Evolutionary conservation across 2,113 vertebrate species (phyloP), one percentile per base, ranked within the genome.

Genomic region (Gadus chalcogrammus): DNA sequence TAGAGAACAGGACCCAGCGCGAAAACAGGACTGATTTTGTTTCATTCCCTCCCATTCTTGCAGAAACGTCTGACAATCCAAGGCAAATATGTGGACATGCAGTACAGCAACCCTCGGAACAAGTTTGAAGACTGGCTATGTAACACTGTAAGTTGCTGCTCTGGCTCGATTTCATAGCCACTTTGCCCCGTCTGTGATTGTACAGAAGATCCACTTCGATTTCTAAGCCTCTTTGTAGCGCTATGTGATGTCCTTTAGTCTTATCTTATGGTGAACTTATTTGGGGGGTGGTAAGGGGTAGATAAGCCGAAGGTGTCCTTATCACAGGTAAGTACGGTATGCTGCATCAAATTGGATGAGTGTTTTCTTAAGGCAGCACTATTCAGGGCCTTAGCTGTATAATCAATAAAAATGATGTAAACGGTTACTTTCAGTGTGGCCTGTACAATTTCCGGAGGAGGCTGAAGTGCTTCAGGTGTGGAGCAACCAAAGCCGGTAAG

Each of bases 51-150:
- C 81, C 67, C 94, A 93, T 90, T 97, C 85, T 97, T 96, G 89
- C 97, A 99, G 97, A 98, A 98, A 92, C 93, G 93, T 85, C 90
- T 99, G 88, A 91, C 92, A 87, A 95, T 99, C 90, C 97, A 98
- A 84, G 97, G 97, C 82, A 98, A 98, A 91, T 93, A 83, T 76
- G 95, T 99, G 84, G 94, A 96, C 58, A 96, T 99, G 96, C 96
- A 99, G 91, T 99, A 97, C 93, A 99, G 97, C 90, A 95, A 98
- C 85, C 95, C 95, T 73, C 93, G 95, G 65, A 96, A 97, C 87
- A 99, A 98, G 83, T 97, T 96, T 93, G 97, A 98, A 89, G 97
- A 99, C 83, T 99, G 97, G 97, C 96, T 99, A 81, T 99, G 97
- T 92, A 97, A 95, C 91, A 97, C 97, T 91, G 97, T 99, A 94